A percentile compares a stretch with the other conserved stretches of the same genome.
Conservation (phyloP, 2,797 vertebrate species). For the Rhinogobio ventralis region DNA sequence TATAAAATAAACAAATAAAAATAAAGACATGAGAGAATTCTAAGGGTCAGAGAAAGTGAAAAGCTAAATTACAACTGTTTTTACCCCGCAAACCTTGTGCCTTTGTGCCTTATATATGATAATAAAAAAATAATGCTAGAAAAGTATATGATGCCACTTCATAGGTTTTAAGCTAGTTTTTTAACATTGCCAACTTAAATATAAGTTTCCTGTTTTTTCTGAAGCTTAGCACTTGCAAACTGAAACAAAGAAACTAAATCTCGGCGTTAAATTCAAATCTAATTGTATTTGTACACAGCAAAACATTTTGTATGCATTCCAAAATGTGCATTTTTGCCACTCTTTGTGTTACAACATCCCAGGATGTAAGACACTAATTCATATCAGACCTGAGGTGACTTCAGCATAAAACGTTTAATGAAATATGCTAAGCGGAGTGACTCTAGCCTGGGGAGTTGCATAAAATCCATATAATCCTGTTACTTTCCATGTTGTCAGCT, state of each 20-base stretch:
- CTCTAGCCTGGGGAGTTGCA: constrained; percentile 14
- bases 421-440: constrained; percentile 17
- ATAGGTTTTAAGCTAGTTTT: neutral
- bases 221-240: neutral
- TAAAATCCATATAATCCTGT: constrained; percentile 33
- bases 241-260: neutral
- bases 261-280: neutral
- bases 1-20: no score
- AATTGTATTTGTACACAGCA: neutral
- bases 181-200: neutral
- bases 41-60: no score
- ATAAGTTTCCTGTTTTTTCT: neutral
- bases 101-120: no score
- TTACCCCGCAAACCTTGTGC: no score
- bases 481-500: constrained; percentile 35
- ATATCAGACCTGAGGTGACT: constrained; percentile 29
- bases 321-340: neutral
- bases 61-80: no score
- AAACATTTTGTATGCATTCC: neutral
- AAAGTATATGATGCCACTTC: neutral
- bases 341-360: neutral
- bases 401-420: constrained; percentile 9
- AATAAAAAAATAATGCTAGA: no score
- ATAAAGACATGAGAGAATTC: no score
- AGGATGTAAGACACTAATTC: constrained; percentile 1